phyloP scores from a whole-genome alignment of 2,113 vertebrate species.

The Oxygymnocypris stewartii region DNA sequence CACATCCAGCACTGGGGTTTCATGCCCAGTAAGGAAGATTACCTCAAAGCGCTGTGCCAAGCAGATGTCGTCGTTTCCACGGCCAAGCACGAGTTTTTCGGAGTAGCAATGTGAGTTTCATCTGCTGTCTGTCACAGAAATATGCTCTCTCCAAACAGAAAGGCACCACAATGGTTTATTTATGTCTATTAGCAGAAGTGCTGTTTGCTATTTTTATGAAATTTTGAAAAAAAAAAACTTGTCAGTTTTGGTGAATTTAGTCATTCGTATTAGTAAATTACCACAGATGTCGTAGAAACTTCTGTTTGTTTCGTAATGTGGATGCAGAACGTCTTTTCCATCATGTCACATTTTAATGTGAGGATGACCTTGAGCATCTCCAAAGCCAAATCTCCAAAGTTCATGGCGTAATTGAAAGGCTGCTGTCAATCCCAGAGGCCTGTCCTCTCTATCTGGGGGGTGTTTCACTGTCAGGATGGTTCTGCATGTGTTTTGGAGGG shows the following conservation, averaged over 20 bases:
- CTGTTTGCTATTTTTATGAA: not conserved
- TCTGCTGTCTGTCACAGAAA: conserved; percentile 59
- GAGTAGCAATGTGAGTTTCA: conserved; percentile 91
- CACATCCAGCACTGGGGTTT: conserved; percentile 91
- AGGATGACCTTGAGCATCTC: not conserved
- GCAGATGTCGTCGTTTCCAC: conserved; percentile 96
- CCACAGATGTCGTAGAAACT: not conserved
- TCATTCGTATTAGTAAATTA: not conserved
- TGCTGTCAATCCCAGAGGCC: conserved; percentile 26
- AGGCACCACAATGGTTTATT: conserved; percentile 17
- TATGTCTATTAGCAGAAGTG: not conserved
- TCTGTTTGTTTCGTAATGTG: not conserved
- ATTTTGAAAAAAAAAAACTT: not conserved
- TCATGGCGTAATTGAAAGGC: conserved; percentile 11
- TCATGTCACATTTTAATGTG: not conserved
- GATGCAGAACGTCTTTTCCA: not conserved
- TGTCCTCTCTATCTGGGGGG: not conserved
- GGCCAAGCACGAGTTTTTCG: conserved; percentile 95
- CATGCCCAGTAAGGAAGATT: conserved; percentile 84
- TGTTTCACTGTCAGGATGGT: not conserved
- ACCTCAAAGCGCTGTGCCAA: conserved; percentile 81
- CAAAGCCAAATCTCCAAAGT: conserved; percentile 2
- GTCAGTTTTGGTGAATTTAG: not conserved
- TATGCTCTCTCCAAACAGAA: conserved; percentile 26
- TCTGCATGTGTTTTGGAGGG: not conserved